Evolutionary conservation across 2,113 vertebrate species (phyloP).

Genomic region (Cheilinus undulatus): DNA sequence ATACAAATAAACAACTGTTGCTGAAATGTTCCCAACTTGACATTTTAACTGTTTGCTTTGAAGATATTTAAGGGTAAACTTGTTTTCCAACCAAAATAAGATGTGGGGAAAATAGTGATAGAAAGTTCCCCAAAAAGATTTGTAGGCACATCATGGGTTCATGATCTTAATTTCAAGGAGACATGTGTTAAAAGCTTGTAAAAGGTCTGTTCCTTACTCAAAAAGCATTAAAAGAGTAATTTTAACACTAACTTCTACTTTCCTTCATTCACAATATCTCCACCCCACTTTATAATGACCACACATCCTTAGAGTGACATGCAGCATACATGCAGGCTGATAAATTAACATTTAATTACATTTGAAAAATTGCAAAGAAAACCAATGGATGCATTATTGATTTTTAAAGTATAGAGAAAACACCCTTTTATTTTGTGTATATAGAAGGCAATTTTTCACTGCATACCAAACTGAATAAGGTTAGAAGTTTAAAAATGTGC

Average conservation of each 20-base stretch:
- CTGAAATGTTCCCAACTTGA: constrained; percentile 37
- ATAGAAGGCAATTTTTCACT: too few relatives aligned
- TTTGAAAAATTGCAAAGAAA: constrained; percentile 2
- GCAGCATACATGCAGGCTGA: too few relatives aligned
- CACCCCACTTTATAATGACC: neutral
- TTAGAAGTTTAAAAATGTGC: too few relatives aligned
- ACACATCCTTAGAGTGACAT: neutral
- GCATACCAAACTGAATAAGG: too few relatives aligned
- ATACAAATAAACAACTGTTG: constrained; percentile 31
- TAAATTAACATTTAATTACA: neutral
- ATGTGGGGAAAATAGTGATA: constrained; percentile 15
- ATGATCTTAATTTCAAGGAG: constrained; percentile 56
- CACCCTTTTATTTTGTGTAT: constrained; percentile 1
- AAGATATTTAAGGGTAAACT: neutral
- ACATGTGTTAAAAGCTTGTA: constrained; percentile 56
- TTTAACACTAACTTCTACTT: constrained; percentile 43
- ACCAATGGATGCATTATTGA: constrained; percentile 25
- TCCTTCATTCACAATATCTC: neutral
- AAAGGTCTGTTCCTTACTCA: constrained; percentile 54
- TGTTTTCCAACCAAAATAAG: constrained; percentile 1
- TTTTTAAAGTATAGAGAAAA: constrained; percentile 37
- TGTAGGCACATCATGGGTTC: constrained; percentile 37
- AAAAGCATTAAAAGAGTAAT: constrained; percentile 62
- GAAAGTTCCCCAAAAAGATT: constrained; percentile 13
- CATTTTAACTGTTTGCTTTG: constrained; percentile 26